phyloP scores from a whole-genome alignment of 2,888 invertebrate genomes.

The Cloeon dipterum region DNA sequence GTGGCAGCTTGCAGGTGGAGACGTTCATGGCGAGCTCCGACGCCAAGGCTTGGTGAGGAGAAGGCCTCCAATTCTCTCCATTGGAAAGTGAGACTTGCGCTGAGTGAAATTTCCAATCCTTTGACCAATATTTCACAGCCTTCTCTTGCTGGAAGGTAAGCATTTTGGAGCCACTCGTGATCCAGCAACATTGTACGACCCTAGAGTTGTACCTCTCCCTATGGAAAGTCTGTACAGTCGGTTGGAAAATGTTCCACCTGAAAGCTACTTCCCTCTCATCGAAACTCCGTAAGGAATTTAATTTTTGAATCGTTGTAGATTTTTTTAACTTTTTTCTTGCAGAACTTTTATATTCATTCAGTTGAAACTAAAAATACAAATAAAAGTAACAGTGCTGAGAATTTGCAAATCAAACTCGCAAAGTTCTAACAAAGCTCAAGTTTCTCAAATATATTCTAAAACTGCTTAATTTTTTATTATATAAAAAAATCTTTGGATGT shows the following conservation, averaged over 20 bases:
- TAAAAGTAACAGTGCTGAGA: too few relatives aligned
- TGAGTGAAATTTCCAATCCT: constrained; percentile 6
- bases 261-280: constrained; percentile 60
- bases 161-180: constrained; percentile 59
- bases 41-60: constrained; percentile 77
- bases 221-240: constrained; percentile 46
- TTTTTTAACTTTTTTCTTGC: too few relatives aligned
- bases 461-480: not conserved
- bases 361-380: too few relatives aligned
- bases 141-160: constrained; percentile 62
- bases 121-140: constrained; percentile 25
- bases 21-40: constrained; percentile 71
- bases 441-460: not conserved
- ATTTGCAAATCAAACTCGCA: too few relatives aligned
- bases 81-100: constrained; percentile 16
- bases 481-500: too few relatives aligned
- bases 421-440: too few relatives aligned
- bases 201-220: constrained; percentile 42
- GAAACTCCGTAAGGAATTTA: constrained; percentile 23
- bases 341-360: too few relatives aligned
- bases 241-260: constrained; percentile 50
- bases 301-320: not conserved
- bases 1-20: constrained; percentile 92
- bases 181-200: constrained; percentile 44
- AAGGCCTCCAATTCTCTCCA: constrained; percentile 29